Conservation (phyloP, 2,113 vertebrate genomes). For the Oplegnathus fasciatus region DNA sequence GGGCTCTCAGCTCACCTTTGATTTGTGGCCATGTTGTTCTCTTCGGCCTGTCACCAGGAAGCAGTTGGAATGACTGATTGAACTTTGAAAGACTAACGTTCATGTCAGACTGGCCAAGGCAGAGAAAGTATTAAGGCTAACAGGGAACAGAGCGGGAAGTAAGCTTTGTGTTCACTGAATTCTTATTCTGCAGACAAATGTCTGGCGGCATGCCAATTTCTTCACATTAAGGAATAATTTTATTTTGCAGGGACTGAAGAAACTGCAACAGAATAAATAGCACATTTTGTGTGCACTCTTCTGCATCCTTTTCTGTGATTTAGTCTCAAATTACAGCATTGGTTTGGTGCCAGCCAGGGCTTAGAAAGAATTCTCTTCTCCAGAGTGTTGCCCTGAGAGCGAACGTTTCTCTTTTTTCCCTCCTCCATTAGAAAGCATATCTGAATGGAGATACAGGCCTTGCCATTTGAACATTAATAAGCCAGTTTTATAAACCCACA, state of each 20-base stretch:
- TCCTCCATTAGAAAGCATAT: conserved; percentile 64
- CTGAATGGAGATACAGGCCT: conserved; percentile 61
- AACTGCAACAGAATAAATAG: conserved; percentile 55
- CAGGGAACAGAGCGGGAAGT: conserved; percentile 34
- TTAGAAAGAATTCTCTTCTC: conserved; percentile 64
- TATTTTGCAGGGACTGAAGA: conserved; percentile 34
- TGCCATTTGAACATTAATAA: conserved; percentile 77
- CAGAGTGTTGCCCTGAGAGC: conserved; percentile 52
- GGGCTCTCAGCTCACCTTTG: conserved; percentile 71
- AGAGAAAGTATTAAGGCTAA: conserved; percentile 53
- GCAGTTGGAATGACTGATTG: conserved; percentile 80
- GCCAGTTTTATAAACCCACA: conserved; percentile 70
- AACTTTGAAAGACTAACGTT: conserved; percentile 76
- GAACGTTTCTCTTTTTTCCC: conserved; percentile 20
- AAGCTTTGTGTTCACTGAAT: conserved; percentile 35
- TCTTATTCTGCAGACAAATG: conserved; percentile 49
- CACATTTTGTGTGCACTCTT: conserved; percentile 52
- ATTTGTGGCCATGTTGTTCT: conserved; percentile 82
- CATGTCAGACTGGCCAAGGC: conserved; percentile 58
- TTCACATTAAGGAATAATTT: conserved; percentile 44
- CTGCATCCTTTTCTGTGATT: conserved; percentile 65
- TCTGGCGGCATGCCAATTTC: conserved; percentile 46
- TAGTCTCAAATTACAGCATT: conserved; percentile 69
- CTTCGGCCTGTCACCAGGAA: conserved; percentile 73
- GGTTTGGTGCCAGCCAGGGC: conserved; percentile 56